phyloP scores from a whole-genome alignment of 2,797 vertebrate genomes.

The Notolabrus celidotus region DNA sequence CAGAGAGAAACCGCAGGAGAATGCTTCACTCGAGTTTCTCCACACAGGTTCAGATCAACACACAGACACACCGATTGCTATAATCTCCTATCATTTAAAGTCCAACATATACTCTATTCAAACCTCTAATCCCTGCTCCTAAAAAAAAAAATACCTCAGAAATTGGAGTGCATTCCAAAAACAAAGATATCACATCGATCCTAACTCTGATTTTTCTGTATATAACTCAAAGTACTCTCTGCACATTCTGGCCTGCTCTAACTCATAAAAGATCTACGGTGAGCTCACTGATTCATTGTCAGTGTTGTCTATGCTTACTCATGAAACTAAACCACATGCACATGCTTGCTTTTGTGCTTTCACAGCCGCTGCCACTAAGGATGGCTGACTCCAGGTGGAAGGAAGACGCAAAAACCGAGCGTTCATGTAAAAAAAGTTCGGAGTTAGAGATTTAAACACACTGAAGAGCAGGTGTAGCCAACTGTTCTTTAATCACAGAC shows the following conservation, averaged over 20 bases:
- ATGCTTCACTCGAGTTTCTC: constrained; percentile 54
- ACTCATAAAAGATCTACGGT: not conserved
- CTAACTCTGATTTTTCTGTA: not conserved
- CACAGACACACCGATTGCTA: constrained; percentile 45
- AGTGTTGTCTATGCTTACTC: not conserved
- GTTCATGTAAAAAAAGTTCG: not conserved
- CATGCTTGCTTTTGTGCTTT: not conserved
- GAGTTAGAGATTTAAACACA: not conserved
- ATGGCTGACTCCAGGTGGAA: not conserved
- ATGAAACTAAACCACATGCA: not conserved
- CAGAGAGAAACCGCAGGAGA: constrained; percentile 65
- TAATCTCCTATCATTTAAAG: constrained; percentile 62
- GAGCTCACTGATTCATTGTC: not conserved
- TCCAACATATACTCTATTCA: constrained; percentile 34
- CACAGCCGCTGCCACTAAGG: not conserved
- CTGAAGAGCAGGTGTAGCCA: not conserved
- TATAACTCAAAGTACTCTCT: not conserved
- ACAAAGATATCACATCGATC: not conserved
- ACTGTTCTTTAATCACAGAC: not conserved
- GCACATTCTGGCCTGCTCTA: not conserved
- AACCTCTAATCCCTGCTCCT: constrained; percentile 42
- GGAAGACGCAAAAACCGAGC: not conserved
- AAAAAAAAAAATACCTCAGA: not conserved
- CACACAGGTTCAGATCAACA: constrained; percentile 57
- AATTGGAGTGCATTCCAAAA: not conserved